phyloP scores from a whole-genome alignment of 2,113 vertebrate species.

The Phoenicopterus ruber region DNA sequence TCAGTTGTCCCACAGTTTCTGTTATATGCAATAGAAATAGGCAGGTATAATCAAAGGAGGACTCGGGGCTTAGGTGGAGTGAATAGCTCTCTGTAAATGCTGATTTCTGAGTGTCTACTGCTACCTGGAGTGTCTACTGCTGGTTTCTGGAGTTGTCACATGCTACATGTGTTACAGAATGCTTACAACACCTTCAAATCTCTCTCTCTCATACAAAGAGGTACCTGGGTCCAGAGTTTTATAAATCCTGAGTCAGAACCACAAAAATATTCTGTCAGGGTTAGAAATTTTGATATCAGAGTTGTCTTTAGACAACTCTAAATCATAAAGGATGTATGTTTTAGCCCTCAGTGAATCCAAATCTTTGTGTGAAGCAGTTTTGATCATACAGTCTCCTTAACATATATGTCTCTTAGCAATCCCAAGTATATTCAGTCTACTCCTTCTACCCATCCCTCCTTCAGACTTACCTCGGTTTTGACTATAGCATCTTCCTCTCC shows the following conservation, averaged over 20 bases:
- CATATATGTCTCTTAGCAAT: background rate
- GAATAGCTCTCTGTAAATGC: background rate
- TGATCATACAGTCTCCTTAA: background rate
- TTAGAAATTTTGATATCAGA: background rate
- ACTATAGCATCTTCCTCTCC: background rate
- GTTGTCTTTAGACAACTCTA: background rate
- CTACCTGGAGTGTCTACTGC: background rate
- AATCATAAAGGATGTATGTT: background rate
- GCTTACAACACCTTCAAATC: background rate
- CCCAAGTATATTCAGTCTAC: background rate
- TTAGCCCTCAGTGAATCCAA: background rate
- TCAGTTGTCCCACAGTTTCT: background rate
- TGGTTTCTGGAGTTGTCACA: background rate
- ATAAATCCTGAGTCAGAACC: background rate
- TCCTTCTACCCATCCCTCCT: background rate
- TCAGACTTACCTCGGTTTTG: background rate
- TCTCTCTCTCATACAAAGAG: background rate
- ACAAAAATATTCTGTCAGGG: background rate
- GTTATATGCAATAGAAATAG: background rate
- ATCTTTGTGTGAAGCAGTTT: background rate
- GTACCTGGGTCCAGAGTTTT: background rate
- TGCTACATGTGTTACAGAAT: background rate
- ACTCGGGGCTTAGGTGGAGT: background rate
- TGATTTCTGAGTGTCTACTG: background rate
- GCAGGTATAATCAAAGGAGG: background rate